Percentiles rank a stretch among this genome's conserved stretches.
Evolutionary conservation across 2,888 invertebrate species (phyloP).

Genomic region (Ectemnius continuus): DNA sequence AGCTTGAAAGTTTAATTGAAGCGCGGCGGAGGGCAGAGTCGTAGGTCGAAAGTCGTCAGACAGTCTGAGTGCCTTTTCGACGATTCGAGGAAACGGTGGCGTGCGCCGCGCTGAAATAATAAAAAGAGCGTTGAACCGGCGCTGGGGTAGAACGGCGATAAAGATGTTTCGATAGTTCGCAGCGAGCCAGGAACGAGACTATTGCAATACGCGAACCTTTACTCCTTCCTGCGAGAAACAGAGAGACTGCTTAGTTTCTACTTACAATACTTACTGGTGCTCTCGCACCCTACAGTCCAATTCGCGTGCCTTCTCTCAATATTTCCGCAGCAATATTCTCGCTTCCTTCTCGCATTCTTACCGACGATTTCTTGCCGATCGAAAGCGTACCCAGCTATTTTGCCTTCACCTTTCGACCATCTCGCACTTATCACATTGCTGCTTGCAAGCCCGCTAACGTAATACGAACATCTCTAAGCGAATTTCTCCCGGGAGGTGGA

Average conservation of each 20-base stretch:
- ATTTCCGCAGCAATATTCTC: conserved; percentile 11
- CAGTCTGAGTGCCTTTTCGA: too few relatives aligned
- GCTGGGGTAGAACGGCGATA: conserved; percentile 9
- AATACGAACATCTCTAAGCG: too few relatives aligned
- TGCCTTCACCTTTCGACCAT: background rate
- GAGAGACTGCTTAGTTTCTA: background rate
- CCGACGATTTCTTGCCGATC: background rate
- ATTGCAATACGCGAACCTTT: too few relatives aligned
- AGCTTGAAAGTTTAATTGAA: too few relatives aligned
- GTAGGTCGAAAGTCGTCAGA: too few relatives aligned
- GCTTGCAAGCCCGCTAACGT: background rate
- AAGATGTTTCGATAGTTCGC: conserved; percentile 15
- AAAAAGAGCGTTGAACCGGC: conserved; percentile 10
- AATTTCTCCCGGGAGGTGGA: too few relatives aligned
- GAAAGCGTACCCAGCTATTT: background rate
- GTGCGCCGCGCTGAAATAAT: background rate
- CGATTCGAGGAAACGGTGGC: conserved; percentile 3
- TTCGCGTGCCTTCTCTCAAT: conserved; percentile 12
- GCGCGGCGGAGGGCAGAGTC: too few relatives aligned
- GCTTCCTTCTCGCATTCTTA: background rate
- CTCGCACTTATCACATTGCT: background rate
- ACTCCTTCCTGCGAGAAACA: too few relatives aligned
- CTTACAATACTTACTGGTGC: background rate
- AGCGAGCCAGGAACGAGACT: too few relatives aligned
- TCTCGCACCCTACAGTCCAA: background rate